These are phyloP conservation scores for Neotoxoptera formosana DNA, from an alignment of 1,140 invertebrate species.

Conservation along the genomic window DNA sequence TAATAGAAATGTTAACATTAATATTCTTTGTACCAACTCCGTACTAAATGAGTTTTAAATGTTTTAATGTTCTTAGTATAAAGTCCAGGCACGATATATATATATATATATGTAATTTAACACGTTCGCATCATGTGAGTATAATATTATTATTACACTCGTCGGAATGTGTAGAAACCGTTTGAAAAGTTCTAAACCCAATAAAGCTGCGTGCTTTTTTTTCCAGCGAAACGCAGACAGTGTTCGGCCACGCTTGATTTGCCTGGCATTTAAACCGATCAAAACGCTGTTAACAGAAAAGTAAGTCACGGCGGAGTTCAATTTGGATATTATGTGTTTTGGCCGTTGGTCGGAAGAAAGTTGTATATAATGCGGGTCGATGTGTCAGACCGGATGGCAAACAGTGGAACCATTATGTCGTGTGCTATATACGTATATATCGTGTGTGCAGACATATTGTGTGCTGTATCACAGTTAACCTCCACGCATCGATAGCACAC, in stretches of 20 bases:
- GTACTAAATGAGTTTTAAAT: neutral
- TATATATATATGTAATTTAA: neutral
- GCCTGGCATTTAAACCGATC: neutral
- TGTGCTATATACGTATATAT: neutral
- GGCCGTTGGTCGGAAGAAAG: neutral
- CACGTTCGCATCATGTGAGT: neutral
- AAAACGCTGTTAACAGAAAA: neutral
- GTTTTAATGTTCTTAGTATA: neutral
- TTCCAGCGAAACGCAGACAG: neutral
- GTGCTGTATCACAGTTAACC: neutral
- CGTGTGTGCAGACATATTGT: neutral
- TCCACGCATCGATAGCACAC: neutral
- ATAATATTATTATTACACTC: neutral
- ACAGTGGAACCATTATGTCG: slow-evolving; percentile 4
- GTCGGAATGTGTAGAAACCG: neutral
- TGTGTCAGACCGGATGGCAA: slow-evolving; percentile 31
- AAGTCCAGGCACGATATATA: neutral
- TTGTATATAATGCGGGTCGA: neutral
- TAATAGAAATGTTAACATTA: neutral
- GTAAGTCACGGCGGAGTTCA: neutral
- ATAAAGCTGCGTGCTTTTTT: neutral
- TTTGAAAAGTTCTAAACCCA: neutral
- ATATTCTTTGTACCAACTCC: neutral
- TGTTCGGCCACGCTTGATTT: neutral
- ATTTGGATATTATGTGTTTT: neutral